Percentiles rank a stretch among this genome's conserved stretches.
Conservation (phyloP, 2,113 vertebrate species). For the Calonectris borealis region DNA sequence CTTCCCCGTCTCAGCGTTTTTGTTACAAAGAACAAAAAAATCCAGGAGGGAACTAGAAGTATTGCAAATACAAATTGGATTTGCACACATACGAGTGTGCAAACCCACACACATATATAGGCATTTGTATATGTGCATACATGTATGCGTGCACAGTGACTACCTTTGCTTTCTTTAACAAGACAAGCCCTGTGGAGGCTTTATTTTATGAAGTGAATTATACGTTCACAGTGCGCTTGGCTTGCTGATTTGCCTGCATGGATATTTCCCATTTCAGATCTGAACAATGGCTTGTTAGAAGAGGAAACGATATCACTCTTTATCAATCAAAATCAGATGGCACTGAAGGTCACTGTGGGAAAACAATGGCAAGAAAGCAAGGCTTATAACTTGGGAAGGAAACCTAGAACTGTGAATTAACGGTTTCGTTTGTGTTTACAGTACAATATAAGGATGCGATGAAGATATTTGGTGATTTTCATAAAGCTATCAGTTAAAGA, state of each 20-base stretch:
- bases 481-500: background rate
- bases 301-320: conserved; percentile 21
- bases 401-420: background rate
- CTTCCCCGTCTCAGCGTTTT: background rate
- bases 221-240: background rate
- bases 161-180: background rate
- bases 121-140: background rate
- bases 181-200: background rate
- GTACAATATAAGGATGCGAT: background rate
- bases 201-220: background rate
- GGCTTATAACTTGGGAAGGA: background rate
- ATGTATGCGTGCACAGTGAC: background rate
- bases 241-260: background rate
- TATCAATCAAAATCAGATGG: conserved; percentile 2
- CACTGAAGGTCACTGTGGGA: background rate
- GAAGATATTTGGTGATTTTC: background rate
- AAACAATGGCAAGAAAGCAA: background rate
- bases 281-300: conserved; percentile 3
- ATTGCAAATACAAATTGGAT: background rate
- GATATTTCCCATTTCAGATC: background rate
- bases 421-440: background rate
- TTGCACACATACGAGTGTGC: rapidly evolving
- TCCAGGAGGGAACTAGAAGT: background rate
- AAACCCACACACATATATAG: background rate
- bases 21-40: background rate